A percentile compares a stretch with the other conserved stretches of the same genome.
phyloP scores from a whole-genome alignment of 2,113 vertebrate genomes.

The Pavo muticus region DNA sequence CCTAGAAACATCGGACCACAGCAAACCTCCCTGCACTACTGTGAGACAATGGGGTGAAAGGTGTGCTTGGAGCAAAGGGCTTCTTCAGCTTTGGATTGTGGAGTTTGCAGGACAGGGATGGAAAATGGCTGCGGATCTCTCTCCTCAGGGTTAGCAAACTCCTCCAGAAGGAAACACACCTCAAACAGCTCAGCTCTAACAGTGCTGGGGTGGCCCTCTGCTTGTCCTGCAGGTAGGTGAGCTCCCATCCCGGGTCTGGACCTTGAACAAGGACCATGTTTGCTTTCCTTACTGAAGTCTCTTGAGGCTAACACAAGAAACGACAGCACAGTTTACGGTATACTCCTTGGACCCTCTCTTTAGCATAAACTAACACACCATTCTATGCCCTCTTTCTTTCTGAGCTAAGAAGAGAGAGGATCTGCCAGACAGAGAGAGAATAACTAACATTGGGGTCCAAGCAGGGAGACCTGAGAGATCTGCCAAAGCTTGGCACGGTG shows the following conservation, averaged over 20 bases:
- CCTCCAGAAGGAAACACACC: neutral
- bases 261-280: neutral
- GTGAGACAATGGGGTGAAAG: neutral
- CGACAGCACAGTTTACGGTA: neutral
- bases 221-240: neutral
- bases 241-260: neutral
- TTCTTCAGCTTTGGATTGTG: neutral
- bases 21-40: neutral
- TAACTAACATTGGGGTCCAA: neutral
- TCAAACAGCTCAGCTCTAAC: neutral
- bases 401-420: neutral
- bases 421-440: neutral
- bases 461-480: neutral
- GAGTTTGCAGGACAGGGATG: neutral
- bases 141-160: neutral
- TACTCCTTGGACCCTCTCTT: neutral
- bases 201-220: neutral
- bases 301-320: neutral
- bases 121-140: neutral
- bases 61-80: neutral
- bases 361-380: neutral
- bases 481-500: fast-evolving
- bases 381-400: neutral
- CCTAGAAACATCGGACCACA: neutral
- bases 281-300: neutral